phyloP scores from a whole-genome alignment of 1,140 invertebrate genomes.

The Drosophila erecta region DNA sequence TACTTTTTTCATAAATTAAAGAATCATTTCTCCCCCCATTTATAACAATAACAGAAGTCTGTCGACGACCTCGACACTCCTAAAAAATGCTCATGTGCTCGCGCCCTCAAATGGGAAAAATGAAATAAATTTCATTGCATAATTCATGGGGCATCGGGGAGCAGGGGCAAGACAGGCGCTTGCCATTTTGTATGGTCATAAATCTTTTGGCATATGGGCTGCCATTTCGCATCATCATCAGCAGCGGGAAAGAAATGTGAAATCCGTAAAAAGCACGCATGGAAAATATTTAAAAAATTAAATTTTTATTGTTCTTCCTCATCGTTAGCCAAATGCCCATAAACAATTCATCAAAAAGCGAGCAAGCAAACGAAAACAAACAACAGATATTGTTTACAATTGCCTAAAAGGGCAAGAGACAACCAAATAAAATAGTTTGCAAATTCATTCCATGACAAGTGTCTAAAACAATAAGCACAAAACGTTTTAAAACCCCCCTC shows the following conservation, averaged over 20 bases:
- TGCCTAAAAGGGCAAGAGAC: conserved; percentile 35
- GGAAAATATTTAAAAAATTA: conserved; percentile 62
- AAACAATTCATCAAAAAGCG: conserved; percentile 41
- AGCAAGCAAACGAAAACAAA: conserved; percentile 9
- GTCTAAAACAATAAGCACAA: conserved; percentile 72
- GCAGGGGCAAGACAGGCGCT: conserved; percentile 21
- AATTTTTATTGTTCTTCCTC: conserved; percentile 64
- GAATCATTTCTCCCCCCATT: conserved; percentile 60
- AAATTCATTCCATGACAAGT: conserved; percentile 62
- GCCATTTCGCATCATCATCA: conserved; percentile 55
- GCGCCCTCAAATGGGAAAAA: conserved; percentile 41
- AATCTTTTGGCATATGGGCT: conserved; percentile 77
- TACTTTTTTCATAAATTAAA: conserved; percentile 53
- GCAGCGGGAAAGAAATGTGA: conserved; percentile 7
- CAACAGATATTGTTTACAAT: conserved; percentile 48
- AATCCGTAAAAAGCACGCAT: conserved; percentile 24
- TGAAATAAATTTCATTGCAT: conserved; percentile 81
- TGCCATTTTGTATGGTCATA: conserved; percentile 73
- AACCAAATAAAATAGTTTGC: conserved; percentile 44
- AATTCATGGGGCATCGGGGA: conserved; percentile 60
- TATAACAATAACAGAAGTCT: conserved; percentile 56
- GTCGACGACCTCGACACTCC: conserved; percentile 42
- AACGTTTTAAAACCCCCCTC: conserved; percentile 43
- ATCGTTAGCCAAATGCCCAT: conserved; percentile 47
- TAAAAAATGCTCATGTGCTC: conserved; percentile 51